phyloP scores from a whole-genome alignment of 2,797 vertebrate genomes.

The Cirrhinus molitorella region DNA sequence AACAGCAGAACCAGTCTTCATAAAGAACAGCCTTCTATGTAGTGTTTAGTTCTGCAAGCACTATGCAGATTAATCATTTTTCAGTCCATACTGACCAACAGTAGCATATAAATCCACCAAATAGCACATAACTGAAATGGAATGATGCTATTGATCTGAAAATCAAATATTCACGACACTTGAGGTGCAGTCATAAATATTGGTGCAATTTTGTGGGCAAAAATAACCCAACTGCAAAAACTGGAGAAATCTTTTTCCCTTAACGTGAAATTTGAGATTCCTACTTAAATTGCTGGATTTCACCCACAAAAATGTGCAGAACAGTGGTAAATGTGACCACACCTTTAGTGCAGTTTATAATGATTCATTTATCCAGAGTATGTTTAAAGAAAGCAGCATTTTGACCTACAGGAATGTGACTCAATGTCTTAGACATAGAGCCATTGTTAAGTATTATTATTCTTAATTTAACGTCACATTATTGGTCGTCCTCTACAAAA shows the following conservation, averaged over 20 bases:
- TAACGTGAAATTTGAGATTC: neutral
- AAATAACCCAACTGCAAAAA: neutral
- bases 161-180: constrained; percentile 40
- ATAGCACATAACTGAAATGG: constrained; percentile 44
- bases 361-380: neutral
- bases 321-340: neutral
- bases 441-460: neutral
- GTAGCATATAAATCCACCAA: constrained; percentile 25
- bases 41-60: constrained; percentile 22
- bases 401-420: neutral
- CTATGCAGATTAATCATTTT: constrained; percentile 34
- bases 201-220: neutral
- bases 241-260: neutral
- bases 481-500: neutral
- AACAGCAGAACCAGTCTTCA: constrained; percentile 29
- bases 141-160: constrained; percentile 45
- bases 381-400: constrained; percentile 26
- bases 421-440: neutral
- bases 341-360: neutral
- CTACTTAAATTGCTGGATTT: neutral
- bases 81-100: neutral
- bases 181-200: constrained; percentile 23
- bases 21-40: constrained; percentile 34
- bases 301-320: neutral
- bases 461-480: neutral